Base-by-base conservation (phyloP, 2,888 invertebrate species). In the Chrysolina oricalcia region DNA sequence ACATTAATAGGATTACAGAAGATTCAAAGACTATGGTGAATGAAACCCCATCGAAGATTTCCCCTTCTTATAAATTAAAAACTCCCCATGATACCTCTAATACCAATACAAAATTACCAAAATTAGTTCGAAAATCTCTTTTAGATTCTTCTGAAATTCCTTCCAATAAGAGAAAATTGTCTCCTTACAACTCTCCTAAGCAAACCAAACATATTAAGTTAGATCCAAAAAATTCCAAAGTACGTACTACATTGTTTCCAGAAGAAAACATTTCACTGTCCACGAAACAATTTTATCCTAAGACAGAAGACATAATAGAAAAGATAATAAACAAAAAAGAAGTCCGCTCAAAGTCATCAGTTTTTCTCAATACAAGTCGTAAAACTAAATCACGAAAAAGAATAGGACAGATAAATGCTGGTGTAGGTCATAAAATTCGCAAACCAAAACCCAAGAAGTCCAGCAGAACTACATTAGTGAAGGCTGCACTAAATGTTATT, bases 351-450 rank as follows among this genome's bases (percentile, higher is more conserved):
- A 70, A 68, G 40, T 73, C 78, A 35, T 62, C 66, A 17, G 56
- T 77, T 35, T n/a, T 50, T 17, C 64, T 43, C 66, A 74, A 41
- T 66, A 63, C 63, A 62, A 72, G 41, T 53, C 68, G 75, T 8
- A 77, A 78, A 75, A 19, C 19, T n/a, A 73, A 48, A 46, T n/a
- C 71, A 2, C 65, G 70, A 23, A 75, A 74, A 73, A 70, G 64
- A 62, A 72, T 63, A 63, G 93, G 93, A 0, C 91, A 91, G 84
- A 93, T 94, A n/a, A 93, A 94, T 83, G 88, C 90, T 75, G 93
- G 93, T 0, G 93, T 94, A 0, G 87, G 89, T 73, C 93, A 94
- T 83, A 91, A 90, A 76, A 92, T 94, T 69, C 89, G 90, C 65
- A 93, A 91, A 84, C 93, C 93, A 0, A 93, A 91, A 86, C 85